These are phyloP conservation scores for Drosophila watanabei DNA, from an alignment of 1,140 invertebrate genomes.

Conservation along the genomic window DNA sequence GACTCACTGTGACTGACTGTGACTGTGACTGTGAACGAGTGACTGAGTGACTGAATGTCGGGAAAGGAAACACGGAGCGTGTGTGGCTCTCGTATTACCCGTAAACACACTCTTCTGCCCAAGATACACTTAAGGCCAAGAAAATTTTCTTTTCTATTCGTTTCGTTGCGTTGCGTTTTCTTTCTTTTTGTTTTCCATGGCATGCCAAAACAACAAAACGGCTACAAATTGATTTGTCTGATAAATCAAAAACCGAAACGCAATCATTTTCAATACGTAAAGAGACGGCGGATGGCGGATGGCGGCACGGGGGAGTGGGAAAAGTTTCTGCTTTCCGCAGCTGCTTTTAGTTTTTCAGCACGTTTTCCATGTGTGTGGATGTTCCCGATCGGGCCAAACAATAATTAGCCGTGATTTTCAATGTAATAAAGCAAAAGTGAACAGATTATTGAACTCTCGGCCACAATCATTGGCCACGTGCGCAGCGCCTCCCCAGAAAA, in stretches of 20 bases:
- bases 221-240: conserved; percentile 79
- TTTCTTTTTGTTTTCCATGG: conserved; percentile 42
- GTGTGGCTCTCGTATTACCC: conserved; percentile 63
- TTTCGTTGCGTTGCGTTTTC: conserved; percentile 31
- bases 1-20: conserved; percentile 17
- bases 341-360: conserved; percentile 75
- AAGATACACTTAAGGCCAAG: conserved; percentile 44
- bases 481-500: conserved; percentile 14
- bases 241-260: conserved; percentile 64
- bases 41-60: conserved; percentile 12
- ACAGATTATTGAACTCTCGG: conserved; percentile 67
- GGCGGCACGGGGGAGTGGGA: conserved; percentile 10
- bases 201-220: conserved; percentile 59
- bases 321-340: conserved; percentile 56
- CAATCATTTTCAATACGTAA: conserved; percentile 34
- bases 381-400: conserved; percentile 51
- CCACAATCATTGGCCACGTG: conserved; percentile 38
- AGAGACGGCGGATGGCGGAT: not conserved
- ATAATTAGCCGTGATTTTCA: conserved; percentile 73
- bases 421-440: conserved; percentile 72
- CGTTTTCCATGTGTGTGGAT: conserved; percentile 48
- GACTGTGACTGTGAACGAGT: conserved; percentile 13
- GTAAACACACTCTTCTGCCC: conserved; percentile 34
- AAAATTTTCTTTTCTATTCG: conserved; percentile 38
- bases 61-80: conserved; percentile 60